phyloP scores from a whole-genome alignment of 2,888 invertebrate species.

The Tetragonula carbonaria region DNA sequence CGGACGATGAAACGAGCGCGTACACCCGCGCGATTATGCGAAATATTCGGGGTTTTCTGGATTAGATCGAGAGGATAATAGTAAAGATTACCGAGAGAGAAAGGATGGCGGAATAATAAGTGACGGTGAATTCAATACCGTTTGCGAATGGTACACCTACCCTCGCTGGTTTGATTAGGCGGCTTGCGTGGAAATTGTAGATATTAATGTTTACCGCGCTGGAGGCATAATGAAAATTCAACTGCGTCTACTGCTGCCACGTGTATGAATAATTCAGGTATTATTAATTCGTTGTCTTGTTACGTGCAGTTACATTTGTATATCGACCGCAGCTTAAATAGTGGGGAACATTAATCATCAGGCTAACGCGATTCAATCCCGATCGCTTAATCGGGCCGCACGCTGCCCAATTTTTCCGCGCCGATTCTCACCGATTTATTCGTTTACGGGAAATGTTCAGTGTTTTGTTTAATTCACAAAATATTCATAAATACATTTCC shows the following conservation, averaged over 20 bases:
- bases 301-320: not conserved
- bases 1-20: not conserved
- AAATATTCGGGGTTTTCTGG: not conserved
- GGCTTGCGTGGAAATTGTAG: not conserved
- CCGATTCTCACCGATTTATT: too few species aligned
- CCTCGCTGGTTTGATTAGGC: not conserved
- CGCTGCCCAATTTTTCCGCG: too few species aligned
- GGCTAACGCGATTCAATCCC: not conserved
- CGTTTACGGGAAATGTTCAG: too few species aligned
- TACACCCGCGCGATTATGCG: not conserved
- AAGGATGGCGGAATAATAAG: not conserved
- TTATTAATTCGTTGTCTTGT: constrained; percentile 6
- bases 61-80: not conserved
- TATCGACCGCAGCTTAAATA: not conserved
- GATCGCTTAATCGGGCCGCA: too few species aligned
- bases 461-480: too few species aligned
- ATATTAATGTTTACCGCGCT: constrained; percentile 9
- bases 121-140: not conserved
- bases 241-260: not conserved
- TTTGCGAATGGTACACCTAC: not conserved
- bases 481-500: too few species aligned
- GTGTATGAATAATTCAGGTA: not conserved
- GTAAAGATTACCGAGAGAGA: not conserved
- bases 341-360: not conserved
- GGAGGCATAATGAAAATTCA: constrained; percentile 12